A percentile compares a stretch with the other conserved stretches of the same genome.
Evolutionary conservation across 1,140 invertebrate species (phyloP).

Genomic region (Conus ventricosus): DNA sequence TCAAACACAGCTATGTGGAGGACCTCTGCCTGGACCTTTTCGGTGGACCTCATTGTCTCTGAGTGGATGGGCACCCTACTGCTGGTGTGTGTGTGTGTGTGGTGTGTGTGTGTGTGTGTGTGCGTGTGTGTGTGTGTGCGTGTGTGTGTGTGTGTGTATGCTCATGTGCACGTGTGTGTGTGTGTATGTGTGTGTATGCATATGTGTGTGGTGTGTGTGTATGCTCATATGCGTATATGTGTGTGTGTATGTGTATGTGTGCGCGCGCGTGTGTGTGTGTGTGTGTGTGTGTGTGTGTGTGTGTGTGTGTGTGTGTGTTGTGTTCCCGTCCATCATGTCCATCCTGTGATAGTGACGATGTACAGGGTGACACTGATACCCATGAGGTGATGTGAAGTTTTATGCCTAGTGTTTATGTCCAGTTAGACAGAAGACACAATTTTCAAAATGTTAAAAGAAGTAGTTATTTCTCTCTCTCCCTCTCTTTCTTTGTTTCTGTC

Average conservation of each 20-base stretch:
- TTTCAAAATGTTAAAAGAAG: too few relatives aligned
- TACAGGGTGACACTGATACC: too few relatives aligned
- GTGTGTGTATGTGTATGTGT: background rate
- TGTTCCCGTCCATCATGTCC: background rate
- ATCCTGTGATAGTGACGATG: too few relatives aligned
- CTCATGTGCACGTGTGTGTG: background rate
- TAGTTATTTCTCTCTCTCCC: too few relatives aligned
- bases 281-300: background rate
- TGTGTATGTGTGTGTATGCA: background rate
- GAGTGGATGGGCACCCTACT: conserved; percentile 75
- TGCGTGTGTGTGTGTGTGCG: background rate
- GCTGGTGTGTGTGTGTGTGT: conserved; percentile 52
- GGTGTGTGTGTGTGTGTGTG: background rate
- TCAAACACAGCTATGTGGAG: conserved; percentile 69
- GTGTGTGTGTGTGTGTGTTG: conserved; percentile 7
- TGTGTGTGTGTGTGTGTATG: background rate
- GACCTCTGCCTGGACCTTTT: conserved; percentile 45
- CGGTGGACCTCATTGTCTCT: conserved; percentile 72
- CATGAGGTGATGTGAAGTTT: background rate
- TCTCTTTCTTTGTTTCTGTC: too few relatives aligned
- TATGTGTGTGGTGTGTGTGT: background rate
- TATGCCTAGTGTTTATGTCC: background rate
- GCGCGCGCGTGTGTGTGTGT: background rate
- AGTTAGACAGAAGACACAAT: background rate
- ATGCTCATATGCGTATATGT: background rate